Conservation (phyloP, 1,140 invertebrate genomes). For the Phymorhynchus buccinoides region DNA sequence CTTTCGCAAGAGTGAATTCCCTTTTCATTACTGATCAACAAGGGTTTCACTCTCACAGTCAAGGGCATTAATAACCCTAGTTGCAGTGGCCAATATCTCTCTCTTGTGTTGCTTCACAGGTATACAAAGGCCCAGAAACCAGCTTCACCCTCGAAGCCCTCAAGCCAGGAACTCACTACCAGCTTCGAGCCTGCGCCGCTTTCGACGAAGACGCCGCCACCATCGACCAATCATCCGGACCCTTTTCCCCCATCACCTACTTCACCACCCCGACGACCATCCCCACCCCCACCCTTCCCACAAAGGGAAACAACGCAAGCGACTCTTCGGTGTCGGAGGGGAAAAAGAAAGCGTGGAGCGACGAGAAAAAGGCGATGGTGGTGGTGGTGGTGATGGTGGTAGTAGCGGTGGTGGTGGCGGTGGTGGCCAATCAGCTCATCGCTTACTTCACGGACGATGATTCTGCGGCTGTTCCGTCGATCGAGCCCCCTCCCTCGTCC, state of each 20-base stretch:
- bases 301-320: slow-evolving; percentile 39
- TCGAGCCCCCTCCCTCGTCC: background rate
- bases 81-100: no score
- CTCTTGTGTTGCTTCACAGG: no score
- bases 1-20: no score
- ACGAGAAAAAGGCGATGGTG: slow-evolving; percentile 80
- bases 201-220: no score
- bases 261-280: slow-evolving; percentile 76
- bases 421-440: slow-evolving; percentile 76
- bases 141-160: slow-evolving; percentile 80
- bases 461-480: background rate
- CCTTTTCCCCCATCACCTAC: slow-evolving; percentile 79
- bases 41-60: no score
- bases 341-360: slow-evolving; percentile 76
- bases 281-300: slow-evolving; percentile 56
- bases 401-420: slow-evolving; percentile 79
- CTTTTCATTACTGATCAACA: no score
- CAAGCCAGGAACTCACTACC: slow-evolving; percentile 81
- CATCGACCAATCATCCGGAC: slow-evolving; percentile 74
- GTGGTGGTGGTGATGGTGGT: slow-evolving; percentile 79
- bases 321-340: slow-evolving; percentile 36
- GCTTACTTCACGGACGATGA: slow-evolving; percentile 53
- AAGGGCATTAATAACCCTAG: no score
- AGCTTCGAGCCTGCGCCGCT: slow-evolving; percentile 82
- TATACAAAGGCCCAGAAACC: slow-evolving; percentile 81